Evolutionary conservation across 2,797 vertebrate species (phyloP), one percentile per base, ranked within the genome.

Genomic region (Pipistrellus pipistrellus): DNA sequence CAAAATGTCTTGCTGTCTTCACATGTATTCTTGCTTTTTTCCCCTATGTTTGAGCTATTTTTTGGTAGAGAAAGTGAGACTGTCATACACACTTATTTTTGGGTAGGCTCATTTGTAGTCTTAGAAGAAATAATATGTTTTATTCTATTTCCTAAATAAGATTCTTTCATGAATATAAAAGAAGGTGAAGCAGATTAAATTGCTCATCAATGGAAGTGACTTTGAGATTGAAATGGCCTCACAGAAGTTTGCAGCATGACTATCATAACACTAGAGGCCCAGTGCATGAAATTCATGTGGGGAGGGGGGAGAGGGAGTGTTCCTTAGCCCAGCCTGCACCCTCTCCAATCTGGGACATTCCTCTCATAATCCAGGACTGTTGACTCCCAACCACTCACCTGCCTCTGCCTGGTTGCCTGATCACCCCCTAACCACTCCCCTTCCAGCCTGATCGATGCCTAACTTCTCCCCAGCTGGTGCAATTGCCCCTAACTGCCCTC

Each of bases 131-230:
- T 76, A 46, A 51, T 4, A 23, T 20, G 2, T 55, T 66, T 55
- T 20, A 46, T 90, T 90, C 7, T 48, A 14, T 84, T 73, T 75
- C 12, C 38, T 87, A 69, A 69, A 48, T 1, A 75, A 59, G 23
- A 44, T 80, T 72, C 48, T 95, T 93, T 55, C 32, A 66, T 53
- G 20, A 71, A 1, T 77, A 55, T 51, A 73, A 76, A 20, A 25
- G 53, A 95, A 87, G 72, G 81, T 73, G 69, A 59, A 93, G 12
- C 30, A 41, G 4, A 35, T 85, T 55, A 59, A 93, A 59, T 85
- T 18, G 30, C 46, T 87, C 84, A 35, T 32, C 32, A 76, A 20
- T n/a, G 10, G 32, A 81, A 90, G 38, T 85, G 72, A 59, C 46
- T 92, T 84, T 95, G 53, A 95, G 48, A 53, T 77, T 62, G 32